Evolutionary conservation across 2,113 vertebrate species (phyloP).

Genomic region (Sarotherodon lohbergeri): DNA sequence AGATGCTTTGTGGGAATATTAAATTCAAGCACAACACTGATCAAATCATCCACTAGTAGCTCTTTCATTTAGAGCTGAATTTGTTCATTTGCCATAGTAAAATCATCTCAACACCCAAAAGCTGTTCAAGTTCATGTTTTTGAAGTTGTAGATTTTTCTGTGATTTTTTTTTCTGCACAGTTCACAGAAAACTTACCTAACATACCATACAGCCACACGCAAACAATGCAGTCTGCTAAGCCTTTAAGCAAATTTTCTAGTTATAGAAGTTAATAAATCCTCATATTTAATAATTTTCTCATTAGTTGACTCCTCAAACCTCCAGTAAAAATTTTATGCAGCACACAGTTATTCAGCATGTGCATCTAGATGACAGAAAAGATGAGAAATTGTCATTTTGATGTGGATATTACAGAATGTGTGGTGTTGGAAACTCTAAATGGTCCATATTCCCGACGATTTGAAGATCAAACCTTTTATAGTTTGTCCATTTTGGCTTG

Average conservation of each 20-base stretch:
- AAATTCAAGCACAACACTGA: not conserved
- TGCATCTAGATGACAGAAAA: not conserved
- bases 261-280: not conserved
- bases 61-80: not conserved
- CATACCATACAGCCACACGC: not conserved
- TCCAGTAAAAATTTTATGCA: not conserved
- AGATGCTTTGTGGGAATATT: not conserved
- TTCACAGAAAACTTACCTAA: not conserved
- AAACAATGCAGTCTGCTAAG: not conserved
- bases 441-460: not conserved
- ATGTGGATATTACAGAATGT: not conserved
- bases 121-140: not conserved
- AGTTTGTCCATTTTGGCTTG: accelerated
- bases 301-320: not conserved
- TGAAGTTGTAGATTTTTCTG: not conserved
- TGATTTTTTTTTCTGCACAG: not conserved
- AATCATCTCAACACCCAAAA: not conserved
- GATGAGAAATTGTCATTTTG: not conserved
- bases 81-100: not conserved
- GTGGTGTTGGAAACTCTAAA: not conserved
- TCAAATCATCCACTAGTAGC: not conserved
- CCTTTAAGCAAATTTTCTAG: not conserved
- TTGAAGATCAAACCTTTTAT: not conserved
- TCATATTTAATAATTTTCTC: not conserved
- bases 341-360: not conserved